Evolutionary conservation across 2,797 vertebrate genomes (phyloP).

Genomic region (Astyanax mexicanus): DNA sequence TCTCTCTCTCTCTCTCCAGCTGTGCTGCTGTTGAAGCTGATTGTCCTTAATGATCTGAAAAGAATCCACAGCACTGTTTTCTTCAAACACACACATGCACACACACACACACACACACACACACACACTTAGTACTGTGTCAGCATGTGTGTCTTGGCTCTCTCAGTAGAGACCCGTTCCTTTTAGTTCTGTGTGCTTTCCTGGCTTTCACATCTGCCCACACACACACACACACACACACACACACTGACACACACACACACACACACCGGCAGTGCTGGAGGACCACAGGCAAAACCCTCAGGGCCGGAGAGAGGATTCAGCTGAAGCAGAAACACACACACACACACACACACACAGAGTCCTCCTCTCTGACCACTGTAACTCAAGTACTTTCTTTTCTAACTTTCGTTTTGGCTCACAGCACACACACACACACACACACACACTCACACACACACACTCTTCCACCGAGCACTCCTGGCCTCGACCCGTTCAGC

Average conservation of each 20-base stretch:
- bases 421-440: background rate
- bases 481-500: constrained; percentile 53
- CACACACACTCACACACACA: no score
- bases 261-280: no score
- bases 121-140: constrained; percentile 9
- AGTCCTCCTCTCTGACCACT: constrained; percentile 11
- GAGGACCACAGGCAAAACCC: background rate
- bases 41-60: constrained; percentile 50
- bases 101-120: no score
- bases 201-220: constrained; percentile 67
- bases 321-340: constrained; percentile 25
- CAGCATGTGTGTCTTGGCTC: constrained; percentile 58
- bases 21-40: constrained; percentile 38
- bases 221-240: constrained; percentile 1
- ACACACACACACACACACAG: constrained; percentile 34
- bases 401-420: no score
- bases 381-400: background rate
- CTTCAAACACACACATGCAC: background rate
- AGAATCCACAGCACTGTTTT: background rate
- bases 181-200: constrained; percentile 67
- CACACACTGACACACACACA: background rate
- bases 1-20: constrained; percentile 45
- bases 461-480: background rate
- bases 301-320: constrained; percentile 13
- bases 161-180: constrained; percentile 55